Percentiles rank a stretch among this genome's conserved stretches.
phyloP scores from a whole-genome alignment of 2,888 invertebrate genomes.

The Luffia ferchaultella region DNA sequence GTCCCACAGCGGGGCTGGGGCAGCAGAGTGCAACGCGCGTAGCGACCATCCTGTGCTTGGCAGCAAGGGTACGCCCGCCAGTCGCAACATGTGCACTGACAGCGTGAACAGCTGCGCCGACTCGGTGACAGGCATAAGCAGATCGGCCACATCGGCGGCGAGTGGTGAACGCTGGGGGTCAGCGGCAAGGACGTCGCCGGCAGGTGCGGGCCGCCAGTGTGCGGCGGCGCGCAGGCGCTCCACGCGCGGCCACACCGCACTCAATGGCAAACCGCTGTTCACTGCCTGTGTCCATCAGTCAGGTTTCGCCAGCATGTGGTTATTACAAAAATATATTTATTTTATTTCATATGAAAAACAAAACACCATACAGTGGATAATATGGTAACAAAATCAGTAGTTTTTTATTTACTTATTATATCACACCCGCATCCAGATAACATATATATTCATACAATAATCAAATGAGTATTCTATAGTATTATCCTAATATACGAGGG shows the following conservation, averaged over 20 bases:
- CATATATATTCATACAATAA: too few species aligned
- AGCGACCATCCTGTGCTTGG: conserved; percentile 16
- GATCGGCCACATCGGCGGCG: conserved; percentile 72
- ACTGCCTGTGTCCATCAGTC: conserved; percentile 21
- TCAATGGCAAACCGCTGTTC: conserved; percentile 71
- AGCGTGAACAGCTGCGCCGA: conserved; percentile 72
- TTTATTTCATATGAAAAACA: too few species aligned
- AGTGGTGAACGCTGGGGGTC: conserved; percentile 71
- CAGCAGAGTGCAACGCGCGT: conserved; percentile 19
- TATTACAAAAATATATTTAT: background rate
- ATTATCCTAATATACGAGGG: too few species aligned
- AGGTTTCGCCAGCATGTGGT: conserved; percentile 7
- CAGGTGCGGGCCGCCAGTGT: conserved; percentile 73
- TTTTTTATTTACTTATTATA: too few species aligned
- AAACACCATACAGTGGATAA: too few species aligned
- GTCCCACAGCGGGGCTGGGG: conserved; percentile 15
- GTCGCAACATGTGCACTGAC: conserved; percentile 68
- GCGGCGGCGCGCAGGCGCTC: conserved; percentile 77
- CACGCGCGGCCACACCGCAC: conserved; percentile 78
- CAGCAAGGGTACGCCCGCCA: conserved; percentile 16
- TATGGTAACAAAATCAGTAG: too few species aligned
- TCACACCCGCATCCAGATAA: too few species aligned
- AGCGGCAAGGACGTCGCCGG: conserved; percentile 69
- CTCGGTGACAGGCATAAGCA: conserved; percentile 72
- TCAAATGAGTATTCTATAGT: too few species aligned